Percentiles rank a stretch among this genome's conserved stretches.
Conservation (phyloP, 2,888 invertebrate species). For the Iphiclides podalirius region DNA sequence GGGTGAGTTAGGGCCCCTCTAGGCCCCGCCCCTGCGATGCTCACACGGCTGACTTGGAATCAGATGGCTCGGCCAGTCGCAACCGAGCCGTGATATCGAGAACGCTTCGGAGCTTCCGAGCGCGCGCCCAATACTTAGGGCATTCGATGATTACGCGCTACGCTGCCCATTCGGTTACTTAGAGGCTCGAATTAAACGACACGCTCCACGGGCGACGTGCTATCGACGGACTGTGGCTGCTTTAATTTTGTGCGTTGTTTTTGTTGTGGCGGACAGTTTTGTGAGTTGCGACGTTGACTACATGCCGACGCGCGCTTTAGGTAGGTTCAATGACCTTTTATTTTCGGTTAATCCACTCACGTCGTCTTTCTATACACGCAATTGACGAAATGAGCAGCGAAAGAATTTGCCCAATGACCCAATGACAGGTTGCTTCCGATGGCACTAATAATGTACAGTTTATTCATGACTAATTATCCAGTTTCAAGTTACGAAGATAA, state of each 20-base stretch:
- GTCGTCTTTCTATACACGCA: no score
- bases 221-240: slow-evolving; percentile 57
- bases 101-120: slow-evolving; percentile 73
- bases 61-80: slow-evolving; percentile 79
- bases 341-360: background rate
- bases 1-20: slow-evolving; percentile 51
- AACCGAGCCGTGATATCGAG: slow-evolving; percentile 77
- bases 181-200: slow-evolving; percentile 61
- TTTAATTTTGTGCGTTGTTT: slow-evolving; percentile 48
- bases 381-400: no score
- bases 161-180: slow-evolving; percentile 61
- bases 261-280: slow-evolving; percentile 48
- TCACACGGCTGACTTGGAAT: slow-evolving; percentile 80
- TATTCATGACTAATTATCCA: no score
- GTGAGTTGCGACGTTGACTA: slow-evolving; percentile 37
- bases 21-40: slow-evolving; percentile 72
- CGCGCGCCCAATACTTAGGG: slow-evolving; percentile 63
- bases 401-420: no score
- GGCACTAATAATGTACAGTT: no score
- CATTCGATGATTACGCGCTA: slow-evolving; percentile 76
- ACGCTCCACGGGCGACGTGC: no score
- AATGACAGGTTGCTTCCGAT: no score
- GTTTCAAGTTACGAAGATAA: no score
- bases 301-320: slow-evolving; percentile 40
- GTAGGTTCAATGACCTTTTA: slow-evolving; percentile 33